Conservation (phyloP, 1,140 invertebrate genomes). For the Bombus fervidus region DNA sequence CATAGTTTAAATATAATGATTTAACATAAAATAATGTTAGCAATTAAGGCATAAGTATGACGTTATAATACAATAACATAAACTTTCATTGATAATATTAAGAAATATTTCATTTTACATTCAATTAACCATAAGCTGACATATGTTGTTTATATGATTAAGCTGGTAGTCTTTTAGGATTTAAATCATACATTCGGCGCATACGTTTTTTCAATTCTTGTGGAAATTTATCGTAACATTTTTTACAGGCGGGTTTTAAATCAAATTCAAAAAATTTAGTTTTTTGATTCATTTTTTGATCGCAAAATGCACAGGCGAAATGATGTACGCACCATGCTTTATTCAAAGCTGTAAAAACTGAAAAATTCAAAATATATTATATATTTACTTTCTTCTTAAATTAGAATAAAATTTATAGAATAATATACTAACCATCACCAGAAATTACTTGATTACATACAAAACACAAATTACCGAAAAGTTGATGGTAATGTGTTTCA, state of each 20-base stretch:
- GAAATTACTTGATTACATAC: slow-evolving; percentile 99
- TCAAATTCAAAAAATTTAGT: slow-evolving; percentile 99
- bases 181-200: slow-evolving; percentile 89
- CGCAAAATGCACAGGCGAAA: slow-evolving; percentile 99
- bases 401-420: slow-evolving; percentile 22
- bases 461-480: slow-evolving; percentile 99
- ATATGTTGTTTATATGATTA: not conserved
- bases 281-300: slow-evolving; percentile 98
- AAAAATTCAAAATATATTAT: slow-evolving; percentile 56
- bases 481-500: slow-evolving; percentile 99
- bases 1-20: slow-evolving; percentile 23
- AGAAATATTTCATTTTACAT: not conserved
- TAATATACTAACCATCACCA: slow-evolving; percentile 92
- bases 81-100: not conserved
- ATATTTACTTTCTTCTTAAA: not conserved
- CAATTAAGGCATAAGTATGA: not conserved
- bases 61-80: not conserved
- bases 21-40: slow-evolving; percentile 12
- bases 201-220: slow-evolving; percentile 95
- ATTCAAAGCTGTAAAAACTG: slow-evolving; percentile 98
- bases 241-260: slow-evolving; percentile 98
- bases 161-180: slow-evolving; percentile 81
- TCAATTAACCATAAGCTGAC: not conserved
- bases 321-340: slow-evolving; percentile 99
- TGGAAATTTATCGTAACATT: slow-evolving; percentile 99